Evolutionary conservation across 2,888 invertebrate genomes (phyloP).

Genomic region (Dasysyrphus albostriatus): DNA sequence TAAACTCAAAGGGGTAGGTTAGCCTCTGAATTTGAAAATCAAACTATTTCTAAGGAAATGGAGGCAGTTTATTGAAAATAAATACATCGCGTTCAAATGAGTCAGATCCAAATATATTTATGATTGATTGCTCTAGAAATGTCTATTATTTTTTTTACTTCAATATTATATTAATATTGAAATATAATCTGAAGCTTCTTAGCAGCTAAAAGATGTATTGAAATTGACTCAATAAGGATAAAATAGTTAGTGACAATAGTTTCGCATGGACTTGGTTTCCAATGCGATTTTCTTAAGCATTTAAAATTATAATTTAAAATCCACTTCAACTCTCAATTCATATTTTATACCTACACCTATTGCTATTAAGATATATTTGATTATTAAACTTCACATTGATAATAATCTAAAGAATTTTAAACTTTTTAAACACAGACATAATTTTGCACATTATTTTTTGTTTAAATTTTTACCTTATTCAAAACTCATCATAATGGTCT

Average conservation of each 20-base stretch:
- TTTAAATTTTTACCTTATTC: conserved; percentile 82
- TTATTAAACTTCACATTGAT: conserved; percentile 6
- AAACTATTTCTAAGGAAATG: neutral
- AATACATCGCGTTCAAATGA: neutral
- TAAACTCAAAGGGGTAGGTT: neutral
- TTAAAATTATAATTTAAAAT: neutral
- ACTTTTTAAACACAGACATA: conserved; percentile 38
- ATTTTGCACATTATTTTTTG: conserved; percentile 49
- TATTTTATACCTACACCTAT: conserved; percentile 3
- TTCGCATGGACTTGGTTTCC: neutral
- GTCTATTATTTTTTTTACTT: neutral
- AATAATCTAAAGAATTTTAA: conserved; percentile 2
- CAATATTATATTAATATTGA: neutral
- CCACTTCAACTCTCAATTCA: conserved; percentile 49
- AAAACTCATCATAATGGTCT: conserved; percentile 83
- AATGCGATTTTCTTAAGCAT: neutral
- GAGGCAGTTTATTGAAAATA: neutral
- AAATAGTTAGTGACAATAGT: neutral
- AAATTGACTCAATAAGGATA: neutral
- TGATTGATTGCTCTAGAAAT: neutral
- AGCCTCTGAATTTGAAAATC: neutral
- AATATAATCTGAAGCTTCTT: neutral
- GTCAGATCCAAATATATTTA: neutral
- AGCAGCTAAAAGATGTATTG: neutral
- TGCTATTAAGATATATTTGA: neutral